These are phyloP conservation scores for Cheirogaleus major DNA, from an alignment of 2,797 vertebrate species.

Conservation along the genomic window DNA sequence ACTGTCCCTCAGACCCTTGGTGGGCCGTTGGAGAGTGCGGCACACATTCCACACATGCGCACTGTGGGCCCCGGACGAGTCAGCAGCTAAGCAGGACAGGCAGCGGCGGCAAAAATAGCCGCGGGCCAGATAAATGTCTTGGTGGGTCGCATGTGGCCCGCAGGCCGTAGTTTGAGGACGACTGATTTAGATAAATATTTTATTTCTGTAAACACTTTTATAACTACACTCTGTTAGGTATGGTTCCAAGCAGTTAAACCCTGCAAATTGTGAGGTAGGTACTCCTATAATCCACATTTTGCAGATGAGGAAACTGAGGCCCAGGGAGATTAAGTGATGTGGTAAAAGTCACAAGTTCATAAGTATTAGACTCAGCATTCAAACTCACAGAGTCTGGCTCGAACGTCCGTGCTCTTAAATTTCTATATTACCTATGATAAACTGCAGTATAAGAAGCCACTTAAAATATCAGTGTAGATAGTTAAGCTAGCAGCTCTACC, in stretches of 20 bases:
- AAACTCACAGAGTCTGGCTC: neutral
- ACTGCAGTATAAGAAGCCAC: neutral
- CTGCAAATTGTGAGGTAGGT: neutral
- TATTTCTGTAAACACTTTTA: neutral
- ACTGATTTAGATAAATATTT: neutral
- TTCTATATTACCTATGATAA: neutral
- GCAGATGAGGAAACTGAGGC: neutral
- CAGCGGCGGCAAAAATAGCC: too few relatives aligned
- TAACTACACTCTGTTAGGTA: neutral
- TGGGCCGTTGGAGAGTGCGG: too few relatives aligned
- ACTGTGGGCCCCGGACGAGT: too few relatives aligned
- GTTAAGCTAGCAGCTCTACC: neutral
- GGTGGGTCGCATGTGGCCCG: too few relatives aligned
- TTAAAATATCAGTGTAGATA: neutral
- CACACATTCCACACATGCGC: too few relatives aligned
- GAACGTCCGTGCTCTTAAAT: neutral
- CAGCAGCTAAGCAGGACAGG: too few relatives aligned
- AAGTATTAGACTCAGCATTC: neutral
- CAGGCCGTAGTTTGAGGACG: too few relatives aligned
- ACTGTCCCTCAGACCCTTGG: too few relatives aligned
- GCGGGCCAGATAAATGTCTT: too few relatives aligned
- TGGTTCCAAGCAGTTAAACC: neutral
- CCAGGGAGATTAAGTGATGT: neutral
- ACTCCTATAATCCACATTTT: neutral
- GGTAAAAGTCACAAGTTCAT: neutral